Evolutionary conservation across 2,113 vertebrate genomes (phyloP), one percentile per base, ranked within the genome.

Genomic region (Emydocephalus ijimae): DNA sequence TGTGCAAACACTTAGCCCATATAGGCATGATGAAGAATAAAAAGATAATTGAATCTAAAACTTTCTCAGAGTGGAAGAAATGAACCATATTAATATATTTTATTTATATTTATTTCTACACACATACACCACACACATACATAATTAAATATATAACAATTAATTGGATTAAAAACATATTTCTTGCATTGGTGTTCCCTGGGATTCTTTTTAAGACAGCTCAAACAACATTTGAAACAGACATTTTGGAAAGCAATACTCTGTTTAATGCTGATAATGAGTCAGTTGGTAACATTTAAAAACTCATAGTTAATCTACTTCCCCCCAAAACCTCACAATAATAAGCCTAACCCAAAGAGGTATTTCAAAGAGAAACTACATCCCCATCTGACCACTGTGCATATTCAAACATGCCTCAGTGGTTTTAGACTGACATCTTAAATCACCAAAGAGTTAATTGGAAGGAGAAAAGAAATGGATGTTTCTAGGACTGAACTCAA

Each of bases 371-470:
- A 95, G 95, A 95, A 94, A 94, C 95, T 94, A 93, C 95, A 95
- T 93, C 95, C 92, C 95, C 96, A 94, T 94, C 96, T 95, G 95
- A 96, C 95, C 94, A 96, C 96, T 95, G 93, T 95, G 95, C 94
- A 95, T 92, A 93, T 95, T 95, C 95, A 96, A 94, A 97, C 96
- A 96, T 95, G 95, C 96, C 95, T 97, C 96, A 96, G 95, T 94
- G 86, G 92, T 92, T 96, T 95, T 96, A 97, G 95, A 96, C 94
- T 43, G 86, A 89, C 93, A 89, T 96, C 96, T 96, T 96, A 96
- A 97, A 97, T 96, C 95, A 97, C 96, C 95, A 94, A 97, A 96
- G 95, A 95, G 96, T 96, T 96, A 96, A 96, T 94, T 94, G 95
- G 95, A 95, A 55, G 85, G 69, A 56, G 95, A 95, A 96, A 95